Base-by-base conservation (phyloP, 2,113 vertebrate genomes). In the Hippocampus zosterae region DNA sequence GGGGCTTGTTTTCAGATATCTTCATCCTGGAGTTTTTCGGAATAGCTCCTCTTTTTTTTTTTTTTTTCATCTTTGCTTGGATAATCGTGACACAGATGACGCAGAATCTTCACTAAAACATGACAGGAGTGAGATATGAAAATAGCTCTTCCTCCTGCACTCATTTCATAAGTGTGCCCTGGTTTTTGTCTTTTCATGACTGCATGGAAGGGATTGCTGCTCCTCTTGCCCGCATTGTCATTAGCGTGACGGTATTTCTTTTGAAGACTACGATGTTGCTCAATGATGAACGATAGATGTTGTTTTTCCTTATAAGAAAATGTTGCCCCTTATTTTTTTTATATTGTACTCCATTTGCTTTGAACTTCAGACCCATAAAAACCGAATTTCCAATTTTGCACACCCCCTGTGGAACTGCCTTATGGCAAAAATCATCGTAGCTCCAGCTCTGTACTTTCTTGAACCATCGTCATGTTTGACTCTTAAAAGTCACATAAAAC, bases 91-190 rank as follows among this genome's bases (percentile, higher is more conserved):
- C 61, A 64, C 37, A 64, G 40, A 15, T 23, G 61, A 42, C n/a
- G 2, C 21, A 64, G 61, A 42, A 64, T 40, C 61, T 64, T 64
- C 61, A 64, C 40, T 64, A 64, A 64, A 64, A 42, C 40, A 42
- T 64, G 21, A 44, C 12, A 64, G 10, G 11, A 42, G 40, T 42
- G 61, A 21, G 61, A 64, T 64, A 41, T 41, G 61, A 13, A 63
- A 64, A 37, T 18, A 41, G 61, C 63, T 65, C 41, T 27, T 46
- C 23, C 42, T 41, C 63, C 41, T 27, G 9, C 63, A 65, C 8
- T 3, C 23, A 18, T 65, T 65, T 65, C 18, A 48, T 16, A 65
- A 64, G 33, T 42, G 10, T 64, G 37, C 40, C 61, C 40, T 42
- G 12, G 18, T 64, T 64, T 64, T 23, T 42, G 19, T 64, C 61